Conservation (phyloP, 2,797 vertebrate genomes). For the Notamacropus eugenii region DNA sequence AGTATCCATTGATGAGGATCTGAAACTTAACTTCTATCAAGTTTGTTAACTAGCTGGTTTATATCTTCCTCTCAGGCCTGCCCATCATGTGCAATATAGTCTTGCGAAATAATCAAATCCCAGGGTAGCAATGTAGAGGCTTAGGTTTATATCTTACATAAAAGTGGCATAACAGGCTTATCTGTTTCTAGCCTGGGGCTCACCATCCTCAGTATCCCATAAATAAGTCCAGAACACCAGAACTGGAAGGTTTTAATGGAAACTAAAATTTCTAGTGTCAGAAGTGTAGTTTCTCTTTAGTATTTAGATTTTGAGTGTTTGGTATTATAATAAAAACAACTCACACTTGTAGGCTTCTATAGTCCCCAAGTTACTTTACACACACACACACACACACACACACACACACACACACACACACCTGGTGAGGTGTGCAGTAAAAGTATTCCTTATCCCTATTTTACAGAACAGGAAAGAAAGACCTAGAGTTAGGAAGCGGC, state of each 20-base stretch:
- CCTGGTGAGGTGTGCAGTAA: background rate
- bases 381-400: too few species aligned
- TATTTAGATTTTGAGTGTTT: background rate
- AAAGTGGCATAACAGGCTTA: constrained; percentile 67
- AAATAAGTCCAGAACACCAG: background rate
- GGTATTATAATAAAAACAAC: background rate
- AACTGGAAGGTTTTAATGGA: constrained; percentile 5
- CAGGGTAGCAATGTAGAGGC: constrained; percentile 16
- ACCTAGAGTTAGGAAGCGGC: background rate
- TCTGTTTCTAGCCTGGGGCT: constrained; percentile 40
- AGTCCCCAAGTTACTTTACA: background rate
- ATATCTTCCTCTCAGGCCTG: constrained; percentile 32
- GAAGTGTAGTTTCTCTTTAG: background rate
- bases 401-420: too few species aligned
- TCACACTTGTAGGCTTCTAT: background rate
- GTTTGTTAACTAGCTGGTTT: constrained; percentile 10
- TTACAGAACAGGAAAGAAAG: background rate
- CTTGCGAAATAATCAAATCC: constrained; percentile 61
- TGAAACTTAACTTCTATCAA: constrained; percentile 35
- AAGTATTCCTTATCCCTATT: background rate
- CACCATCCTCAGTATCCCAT: constrained; percentile 46
- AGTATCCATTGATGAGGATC: background rate
- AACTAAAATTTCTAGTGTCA: background rate
- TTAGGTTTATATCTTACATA: constrained; percentile 70
- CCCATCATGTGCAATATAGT: constrained; percentile 55